These are phyloP conservation scores for Metaphire vulgaris DNA, from an alignment of 1,140 invertebrate species.

Conservation along the genomic window DNA sequence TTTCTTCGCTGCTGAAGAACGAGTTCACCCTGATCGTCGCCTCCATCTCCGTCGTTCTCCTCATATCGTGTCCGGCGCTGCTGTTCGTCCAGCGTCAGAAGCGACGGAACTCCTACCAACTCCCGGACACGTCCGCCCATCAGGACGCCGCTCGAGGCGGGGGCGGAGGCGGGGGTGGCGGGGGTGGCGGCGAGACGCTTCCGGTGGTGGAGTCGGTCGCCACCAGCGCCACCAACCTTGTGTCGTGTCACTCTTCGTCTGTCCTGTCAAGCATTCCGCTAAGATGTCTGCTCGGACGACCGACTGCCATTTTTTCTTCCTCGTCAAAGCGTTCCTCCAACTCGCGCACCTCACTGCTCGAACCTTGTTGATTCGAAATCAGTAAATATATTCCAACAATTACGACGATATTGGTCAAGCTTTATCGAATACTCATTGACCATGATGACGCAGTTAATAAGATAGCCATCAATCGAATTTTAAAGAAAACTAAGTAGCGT, in stretches of 20 bases:
- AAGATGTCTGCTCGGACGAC: not conserved
- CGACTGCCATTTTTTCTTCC: not conserved
- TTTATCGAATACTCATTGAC: too few relatives aligned
- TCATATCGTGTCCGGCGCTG: not conserved
- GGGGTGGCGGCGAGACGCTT: not conserved
- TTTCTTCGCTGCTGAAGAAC: not conserved
- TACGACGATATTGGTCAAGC: too few relatives aligned
- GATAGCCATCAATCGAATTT: too few relatives aligned
- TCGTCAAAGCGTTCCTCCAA: not conserved
- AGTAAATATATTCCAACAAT: too few relatives aligned
- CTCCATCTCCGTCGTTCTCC: not conserved
- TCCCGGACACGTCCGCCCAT: not conserved
- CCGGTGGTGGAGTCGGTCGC: not conserved
- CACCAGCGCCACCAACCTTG: too few relatives aligned
- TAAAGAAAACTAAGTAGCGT: too few relatives aligned
- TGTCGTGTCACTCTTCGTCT: too few relatives aligned
- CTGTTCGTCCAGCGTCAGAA: not conserved
- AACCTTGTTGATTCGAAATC: not conserved
- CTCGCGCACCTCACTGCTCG: not conserved
- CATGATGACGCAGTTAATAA: too few relatives aligned
- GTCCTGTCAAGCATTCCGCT: too few relatives aligned
- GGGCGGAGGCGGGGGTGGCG: too few relatives aligned
- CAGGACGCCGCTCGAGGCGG: not conserved
- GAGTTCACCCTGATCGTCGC: not conserved
- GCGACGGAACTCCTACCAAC: not conserved